A percentile compares a stretch with the other conserved stretches of the same genome.
Evolutionary conservation across 2,888 invertebrate genomes (phyloP).

Genomic region (Limnephilus marmoratus): DNA sequence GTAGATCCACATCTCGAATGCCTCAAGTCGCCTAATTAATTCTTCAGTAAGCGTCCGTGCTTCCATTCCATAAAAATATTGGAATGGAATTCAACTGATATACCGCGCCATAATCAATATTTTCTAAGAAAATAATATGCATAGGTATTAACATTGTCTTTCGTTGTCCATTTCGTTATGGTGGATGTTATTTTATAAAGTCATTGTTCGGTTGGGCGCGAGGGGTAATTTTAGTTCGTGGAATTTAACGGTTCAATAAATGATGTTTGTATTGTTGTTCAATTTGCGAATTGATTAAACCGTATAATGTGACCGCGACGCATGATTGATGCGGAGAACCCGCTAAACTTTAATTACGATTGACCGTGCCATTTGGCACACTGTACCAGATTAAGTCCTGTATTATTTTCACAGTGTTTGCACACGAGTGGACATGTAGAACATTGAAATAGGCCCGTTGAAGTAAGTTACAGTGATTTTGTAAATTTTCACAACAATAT

Average conservation of each 20-base stretch:
- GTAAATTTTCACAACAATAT: no score
- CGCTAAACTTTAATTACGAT: conserved; percentile 17
- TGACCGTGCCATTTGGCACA: conserved; percentile 8
- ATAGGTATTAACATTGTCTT: background rate
- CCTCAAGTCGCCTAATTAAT: no score
- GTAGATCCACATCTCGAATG: no score
- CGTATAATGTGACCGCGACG: background rate
- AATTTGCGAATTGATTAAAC: background rate
- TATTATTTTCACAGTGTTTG: background rate
- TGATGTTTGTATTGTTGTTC: background rate
- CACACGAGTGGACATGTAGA: background rate
- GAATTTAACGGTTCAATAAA: background rate
- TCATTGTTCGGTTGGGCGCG: background rate
- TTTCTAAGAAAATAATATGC: background rate
- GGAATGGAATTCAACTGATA: no score
- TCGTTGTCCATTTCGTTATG: background rate
- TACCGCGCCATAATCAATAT: background rate
- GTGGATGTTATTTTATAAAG: background rate
- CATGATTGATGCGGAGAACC: conserved; percentile 6
- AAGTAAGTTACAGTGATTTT: background rate
- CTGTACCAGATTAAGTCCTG: background rate
- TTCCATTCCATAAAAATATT: no score
- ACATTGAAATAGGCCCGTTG: background rate
- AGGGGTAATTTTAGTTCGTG: background rate
- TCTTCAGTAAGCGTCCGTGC: no score